Evolutionary conservation across 2,888 invertebrate genomes (phyloP), one percentile per base, ranked within the genome.

Genomic region (Mycalesis mineus): DNA sequence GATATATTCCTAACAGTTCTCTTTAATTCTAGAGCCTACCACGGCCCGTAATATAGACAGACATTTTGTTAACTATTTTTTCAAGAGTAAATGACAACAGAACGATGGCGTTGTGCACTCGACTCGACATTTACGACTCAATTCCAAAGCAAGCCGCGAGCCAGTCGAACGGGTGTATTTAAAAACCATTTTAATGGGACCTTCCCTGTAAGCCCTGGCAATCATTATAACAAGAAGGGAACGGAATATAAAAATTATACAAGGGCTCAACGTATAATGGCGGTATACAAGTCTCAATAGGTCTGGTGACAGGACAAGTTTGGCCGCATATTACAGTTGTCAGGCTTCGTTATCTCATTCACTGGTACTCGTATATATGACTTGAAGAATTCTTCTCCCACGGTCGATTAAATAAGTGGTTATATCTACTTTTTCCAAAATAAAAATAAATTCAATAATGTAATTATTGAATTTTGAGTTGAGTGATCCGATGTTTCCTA

Each of bases 91-190:
- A 86, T 84, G 82, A 82, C 78, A 77, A 69, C 72, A 78, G 75
- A 84, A 78, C 78, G 78, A 85, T 81, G 75, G 81, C 77, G 68
- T 73, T 76, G 80, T 73, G 77, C 78, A 83, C 83, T 84, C 77
- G 80, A 82, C 70, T 75, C 80, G 89, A 88, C 88, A 73, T 89
- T 89, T 89, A 89, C 87, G 88, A 87, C 88, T 88, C 87, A 86
- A 89, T 89, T 83, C 80, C 75, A 76, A 85, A 82, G 78, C 85
- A 77, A 77, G 78, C 77, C 80, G 82, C 73, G 75, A 73, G 70
- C 77, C 72, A 72, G 70, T 70, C 75, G 75, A 79, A 77, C 80
- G 78, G 72, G 72, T 78, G 71, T 75, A 73, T 73, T 71, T 70
- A 75, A 68, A 77, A 68, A 77, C 88, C 83, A 83, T 68, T 75